Evolutionary conservation across 1,140 invertebrate species (phyloP).

Genomic region (Daktulosphaira vitifoliae): DNA sequence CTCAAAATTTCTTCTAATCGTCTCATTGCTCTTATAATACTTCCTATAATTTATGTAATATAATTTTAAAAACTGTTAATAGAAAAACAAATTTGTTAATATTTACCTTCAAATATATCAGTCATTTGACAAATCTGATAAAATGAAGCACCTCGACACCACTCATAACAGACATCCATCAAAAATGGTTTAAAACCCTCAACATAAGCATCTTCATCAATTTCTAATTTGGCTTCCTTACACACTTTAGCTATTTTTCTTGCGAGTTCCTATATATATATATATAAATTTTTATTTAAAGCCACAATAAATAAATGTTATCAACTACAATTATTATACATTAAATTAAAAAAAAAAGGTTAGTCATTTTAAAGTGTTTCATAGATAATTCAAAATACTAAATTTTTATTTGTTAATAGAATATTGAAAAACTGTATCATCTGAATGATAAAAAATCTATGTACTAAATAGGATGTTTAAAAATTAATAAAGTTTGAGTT

Average conservation of each 20-base stretch:
- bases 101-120: slow-evolving; percentile 90
- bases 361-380: background rate
- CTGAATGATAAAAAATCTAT: too few relatives aligned
- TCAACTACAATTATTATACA: background rate
- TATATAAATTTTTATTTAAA: background rate
- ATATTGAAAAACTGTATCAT: too few relatives aligned
- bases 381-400: too few relatives aligned
- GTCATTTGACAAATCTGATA: slow-evolving; percentile 92
- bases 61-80: background rate
- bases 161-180: slow-evolving; percentile 95
- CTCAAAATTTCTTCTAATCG: slow-evolving; percentile 90
- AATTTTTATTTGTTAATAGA: too few relatives aligned
- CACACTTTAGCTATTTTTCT: slow-evolving; percentile 85
- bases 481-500: too few relatives aligned
- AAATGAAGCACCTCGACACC: slow-evolving; percentile 92
- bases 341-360: background rate
- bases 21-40: slow-evolving; percentile 95
- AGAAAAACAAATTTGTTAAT: background rate
- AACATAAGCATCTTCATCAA: slow-evolving; percentile 87
- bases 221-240: slow-evolving; percentile 77
- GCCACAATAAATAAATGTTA: slow-evolving; percentile 29
- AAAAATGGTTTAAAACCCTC: slow-evolving; percentile 87
- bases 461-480: too few relatives aligned
- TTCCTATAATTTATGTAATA: slow-evolving; percentile 54
- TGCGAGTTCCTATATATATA: slow-evolving; percentile 64